Evolutionary conservation across 2,888 invertebrate species (phyloP).

Genomic region (Cinara cedri): DNA sequence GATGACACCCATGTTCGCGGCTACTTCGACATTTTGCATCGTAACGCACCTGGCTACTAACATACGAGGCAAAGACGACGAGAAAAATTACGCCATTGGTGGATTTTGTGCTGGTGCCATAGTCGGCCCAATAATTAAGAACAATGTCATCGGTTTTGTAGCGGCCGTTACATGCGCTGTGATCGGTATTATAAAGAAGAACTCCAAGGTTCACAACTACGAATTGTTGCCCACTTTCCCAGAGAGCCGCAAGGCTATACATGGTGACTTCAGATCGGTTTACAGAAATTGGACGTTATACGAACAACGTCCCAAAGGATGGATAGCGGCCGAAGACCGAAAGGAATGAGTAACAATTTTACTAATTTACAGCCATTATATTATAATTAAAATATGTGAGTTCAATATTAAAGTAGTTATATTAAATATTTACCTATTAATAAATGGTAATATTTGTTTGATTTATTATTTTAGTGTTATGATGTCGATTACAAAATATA

Average conservation of each 20-base stretch:
- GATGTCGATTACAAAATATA: constrained; percentile 10
- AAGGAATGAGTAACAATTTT: neutral
- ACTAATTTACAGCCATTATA: neutral
- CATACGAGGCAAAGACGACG: constrained; percentile 23
- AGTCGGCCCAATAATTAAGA: neutral
- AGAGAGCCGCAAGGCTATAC: neutral
- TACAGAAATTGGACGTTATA: constrained; percentile 34
- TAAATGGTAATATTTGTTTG: constrained; percentile 17
- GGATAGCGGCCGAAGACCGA: constrained; percentile 44
- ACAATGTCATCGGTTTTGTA: neutral
- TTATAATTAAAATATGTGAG: constrained; percentile 19
- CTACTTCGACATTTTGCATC: constrained; percentile 15
- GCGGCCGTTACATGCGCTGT: neutral
- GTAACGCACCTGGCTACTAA: neutral
- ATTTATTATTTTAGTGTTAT: constrained; percentile 2
- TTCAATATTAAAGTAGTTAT: constrained; percentile 12
- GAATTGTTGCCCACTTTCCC: constrained; percentile 6
- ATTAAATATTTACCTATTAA: neutral
- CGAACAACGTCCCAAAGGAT: constrained; percentile 31
- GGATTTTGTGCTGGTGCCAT: constrained; percentile 8
- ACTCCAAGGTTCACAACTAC: constrained; percentile 1
- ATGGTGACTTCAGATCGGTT: constrained; percentile 37
- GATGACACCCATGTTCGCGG: constrained; percentile 28
- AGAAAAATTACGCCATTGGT: constrained; percentile 15
- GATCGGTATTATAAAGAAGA: neutral